phyloP scores from a whole-genome alignment of 2,888 invertebrate species.

The Folsomia candida region DNA sequence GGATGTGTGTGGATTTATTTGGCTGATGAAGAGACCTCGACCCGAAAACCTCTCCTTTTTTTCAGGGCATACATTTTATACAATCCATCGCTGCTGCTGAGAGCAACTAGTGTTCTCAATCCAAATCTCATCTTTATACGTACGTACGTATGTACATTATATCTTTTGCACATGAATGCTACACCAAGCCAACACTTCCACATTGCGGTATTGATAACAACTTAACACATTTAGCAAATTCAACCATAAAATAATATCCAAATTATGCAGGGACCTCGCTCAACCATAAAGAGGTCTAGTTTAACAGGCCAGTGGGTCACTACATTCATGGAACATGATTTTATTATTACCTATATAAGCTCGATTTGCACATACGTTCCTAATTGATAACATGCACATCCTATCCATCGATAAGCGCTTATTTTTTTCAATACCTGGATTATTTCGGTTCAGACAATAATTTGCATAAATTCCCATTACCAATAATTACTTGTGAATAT shows the following conservation, averaged over 20 bases:
- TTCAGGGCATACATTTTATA: conserved; percentile 9
- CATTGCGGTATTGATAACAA: neutral
- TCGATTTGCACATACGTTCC: too few species aligned
- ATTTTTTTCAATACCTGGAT: too few species aligned
- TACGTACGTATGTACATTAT: neutral
- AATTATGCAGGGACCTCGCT: neutral
- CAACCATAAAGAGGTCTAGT: conserved; percentile 48
- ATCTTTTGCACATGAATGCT: neutral
- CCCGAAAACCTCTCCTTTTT: conserved; percentile 48
- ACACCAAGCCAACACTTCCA: neutral
- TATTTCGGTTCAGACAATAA: too few species aligned
- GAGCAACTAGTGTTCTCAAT: conserved; percentile 4
- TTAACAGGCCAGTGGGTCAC: conserved; percentile 50
- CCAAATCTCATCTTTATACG: neutral
- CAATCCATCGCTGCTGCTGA: conserved; percentile 9
- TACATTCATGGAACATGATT: neutral
- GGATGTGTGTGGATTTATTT: conserved; percentile 18
- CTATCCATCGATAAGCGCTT: too few species aligned
- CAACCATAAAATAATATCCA: neutral
- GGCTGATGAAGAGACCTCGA: conserved; percentile 46
- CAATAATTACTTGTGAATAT: too few species aligned
- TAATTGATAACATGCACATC: too few species aligned
- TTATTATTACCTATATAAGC: too few species aligned
- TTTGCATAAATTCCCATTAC: too few species aligned
- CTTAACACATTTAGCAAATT: neutral